phyloP scores from a whole-genome alignment of 2,113 vertebrate species.

The Pachycephala philippinensis region DNA sequence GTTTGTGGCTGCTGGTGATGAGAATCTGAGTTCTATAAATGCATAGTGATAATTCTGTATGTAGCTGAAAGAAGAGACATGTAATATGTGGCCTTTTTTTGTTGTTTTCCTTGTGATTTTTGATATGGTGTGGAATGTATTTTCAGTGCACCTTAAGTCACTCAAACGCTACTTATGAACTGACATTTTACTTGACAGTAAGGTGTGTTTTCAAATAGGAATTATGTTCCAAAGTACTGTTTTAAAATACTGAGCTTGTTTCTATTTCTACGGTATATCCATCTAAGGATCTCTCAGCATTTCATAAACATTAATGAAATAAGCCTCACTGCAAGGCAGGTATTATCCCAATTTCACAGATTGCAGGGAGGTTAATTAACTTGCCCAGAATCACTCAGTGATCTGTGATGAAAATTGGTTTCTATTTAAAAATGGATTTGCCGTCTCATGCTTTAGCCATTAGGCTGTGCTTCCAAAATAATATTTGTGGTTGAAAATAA shows the following conservation, averaged over 20 bases:
- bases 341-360: conserved; percentile 34
- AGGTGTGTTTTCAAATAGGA: not conserved
- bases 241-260: conserved; percentile 13
- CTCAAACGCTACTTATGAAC: not conserved
- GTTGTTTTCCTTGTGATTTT: not conserved
- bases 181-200: not conserved
- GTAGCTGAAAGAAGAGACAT: not conserved
- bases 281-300: not conserved
- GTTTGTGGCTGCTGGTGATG: not conserved
- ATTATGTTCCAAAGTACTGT: not conserved
- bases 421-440: conserved; percentile 8
- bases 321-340: conserved; percentile 14
- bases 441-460: not conserved
- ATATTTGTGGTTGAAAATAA: not conserved
- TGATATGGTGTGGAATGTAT: not conserved
- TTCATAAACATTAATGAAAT: conserved; percentile 37
- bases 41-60: not conserved
- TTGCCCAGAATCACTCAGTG: conserved; percentile 14
- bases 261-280: not conserved
- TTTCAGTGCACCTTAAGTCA: not conserved
- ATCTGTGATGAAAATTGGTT: conserved; percentile 27
- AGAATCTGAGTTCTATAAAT: not conserved
- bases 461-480: not conserved
- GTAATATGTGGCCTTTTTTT: not conserved
- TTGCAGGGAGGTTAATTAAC: conserved; percentile 51